Evolutionary conservation across 2,888 invertebrate genomes (phyloP).

Genomic region (Eristalis intricaria): DNA sequence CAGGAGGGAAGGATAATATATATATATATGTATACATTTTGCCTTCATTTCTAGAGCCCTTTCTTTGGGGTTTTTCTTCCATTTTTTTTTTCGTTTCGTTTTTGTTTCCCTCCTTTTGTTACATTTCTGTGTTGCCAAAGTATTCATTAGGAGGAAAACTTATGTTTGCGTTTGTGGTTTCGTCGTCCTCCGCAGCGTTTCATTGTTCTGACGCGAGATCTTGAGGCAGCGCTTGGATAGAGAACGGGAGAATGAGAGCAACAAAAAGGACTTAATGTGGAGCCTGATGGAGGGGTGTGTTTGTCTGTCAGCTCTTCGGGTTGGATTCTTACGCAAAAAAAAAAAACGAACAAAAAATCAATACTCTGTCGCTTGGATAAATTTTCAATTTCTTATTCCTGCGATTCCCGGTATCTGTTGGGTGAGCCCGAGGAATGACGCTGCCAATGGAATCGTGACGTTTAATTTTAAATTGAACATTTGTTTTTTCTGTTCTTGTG

Average conservation of each 20-base stretch:
- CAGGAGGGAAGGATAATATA: conserved; percentile 9
- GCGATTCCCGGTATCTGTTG: too few relatives aligned
- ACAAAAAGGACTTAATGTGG: neutral
- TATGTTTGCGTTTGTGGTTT: conserved; percentile 50
- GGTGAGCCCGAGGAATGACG: neutral
- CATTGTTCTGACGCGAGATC: neutral
- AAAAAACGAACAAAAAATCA: conserved; percentile 18
- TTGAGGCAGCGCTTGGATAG: neutral
- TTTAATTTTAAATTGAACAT: conserved; percentile 25
- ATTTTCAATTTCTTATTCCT: neutral
- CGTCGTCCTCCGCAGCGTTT: conserved; percentile 14
- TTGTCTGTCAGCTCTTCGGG: neutral
- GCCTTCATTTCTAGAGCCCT: neutral
- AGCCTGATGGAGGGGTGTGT: neutral
- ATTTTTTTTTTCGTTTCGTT: neutral
- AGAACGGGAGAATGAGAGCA: neutral
- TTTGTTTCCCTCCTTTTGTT: conserved; percentile 25
- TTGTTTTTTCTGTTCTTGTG: conserved; percentile 5
- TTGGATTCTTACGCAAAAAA: neutral
- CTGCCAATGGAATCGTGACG: neutral
- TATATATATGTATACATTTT: conserved; percentile 15
- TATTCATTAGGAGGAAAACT: conserved; percentile 41
- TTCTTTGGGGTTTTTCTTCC: neutral
- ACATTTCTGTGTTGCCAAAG: conserved; percentile 29
- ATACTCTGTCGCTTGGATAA: conserved; percentile 10